These are phyloP conservation scores for Battus philenor DNA, from an alignment of 1,140 invertebrate genomes.

Conservation along the genomic window DNA sequence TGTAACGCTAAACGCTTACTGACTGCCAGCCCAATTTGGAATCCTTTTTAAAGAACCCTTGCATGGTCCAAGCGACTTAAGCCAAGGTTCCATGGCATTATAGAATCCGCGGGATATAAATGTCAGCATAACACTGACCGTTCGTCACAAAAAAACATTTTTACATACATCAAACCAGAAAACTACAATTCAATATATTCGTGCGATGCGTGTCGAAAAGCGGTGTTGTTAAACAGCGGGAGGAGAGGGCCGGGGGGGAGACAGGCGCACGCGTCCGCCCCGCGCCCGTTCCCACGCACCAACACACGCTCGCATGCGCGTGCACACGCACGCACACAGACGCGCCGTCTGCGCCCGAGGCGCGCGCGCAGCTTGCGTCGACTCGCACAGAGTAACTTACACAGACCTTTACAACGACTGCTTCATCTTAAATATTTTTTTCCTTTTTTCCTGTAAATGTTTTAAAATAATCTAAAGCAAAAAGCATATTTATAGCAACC, in stretches of 20 bases:
- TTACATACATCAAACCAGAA: no score
- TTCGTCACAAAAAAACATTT: no score
- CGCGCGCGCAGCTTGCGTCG: constrained; percentile 29
- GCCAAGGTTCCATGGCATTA: no score
- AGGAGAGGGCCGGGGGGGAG: not conserved
- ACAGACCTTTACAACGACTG: no score
- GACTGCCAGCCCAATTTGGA: no score
- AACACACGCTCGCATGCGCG: constrained; percentile 34
- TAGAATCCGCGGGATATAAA: no score
- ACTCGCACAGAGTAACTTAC: constrained; percentile 40
- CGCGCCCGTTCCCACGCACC: constrained; percentile 58
- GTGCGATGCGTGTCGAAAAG: not conserved
- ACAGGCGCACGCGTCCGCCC: constrained; percentile 51
- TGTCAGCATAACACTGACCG: no score
- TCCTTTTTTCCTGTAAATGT: not conserved
- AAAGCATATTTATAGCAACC: no score
- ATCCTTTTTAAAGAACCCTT: no score
- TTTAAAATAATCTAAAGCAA: not conserved
- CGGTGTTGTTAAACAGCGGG: not conserved
- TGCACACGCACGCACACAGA: constrained; percentile 23
- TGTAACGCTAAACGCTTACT: no score
- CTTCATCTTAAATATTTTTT: not conserved
- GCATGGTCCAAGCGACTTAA: no score
- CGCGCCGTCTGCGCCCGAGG: constrained; percentile 23
- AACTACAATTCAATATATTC: constrained; percentile 2